phyloP scores from a whole-genome alignment of 2,888 invertebrate genomes.

The Ectemnius cavifrons region DNA sequence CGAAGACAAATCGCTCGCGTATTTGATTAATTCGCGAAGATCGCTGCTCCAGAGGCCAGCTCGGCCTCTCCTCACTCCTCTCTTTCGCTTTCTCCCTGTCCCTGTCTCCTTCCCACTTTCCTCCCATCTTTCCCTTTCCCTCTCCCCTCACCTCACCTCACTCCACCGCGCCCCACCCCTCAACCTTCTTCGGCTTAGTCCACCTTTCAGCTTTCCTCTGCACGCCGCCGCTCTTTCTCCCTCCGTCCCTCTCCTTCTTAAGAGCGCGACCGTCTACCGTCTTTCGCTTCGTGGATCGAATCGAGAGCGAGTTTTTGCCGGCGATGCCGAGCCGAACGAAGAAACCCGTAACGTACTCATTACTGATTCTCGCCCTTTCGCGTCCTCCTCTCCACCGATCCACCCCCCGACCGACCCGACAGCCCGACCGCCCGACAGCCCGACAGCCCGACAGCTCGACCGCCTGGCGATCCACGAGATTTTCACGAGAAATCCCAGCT shows the following conservation, averaged over 20 bases:
- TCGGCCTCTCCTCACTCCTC: constrained; percentile 23
- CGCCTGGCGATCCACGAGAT: constrained; percentile 16
- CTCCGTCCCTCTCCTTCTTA: neutral
- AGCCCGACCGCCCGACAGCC: too few relatives aligned
- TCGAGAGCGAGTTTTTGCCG: constrained; percentile 62
- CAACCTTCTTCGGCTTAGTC: constrained; percentile 3
- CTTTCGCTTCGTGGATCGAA: constrained; percentile 55
- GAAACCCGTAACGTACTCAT: constrained; percentile 58
- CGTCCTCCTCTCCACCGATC: constrained; percentile 29
- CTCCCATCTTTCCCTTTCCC: constrained; percentile 20
- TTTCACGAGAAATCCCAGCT: constrained; percentile 29
- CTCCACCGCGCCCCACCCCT: neutral
- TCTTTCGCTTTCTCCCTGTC: constrained; percentile 13
- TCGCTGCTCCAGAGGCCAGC: constrained; percentile 44
- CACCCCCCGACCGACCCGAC: neutral
- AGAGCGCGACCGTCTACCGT: constrained; percentile 24
- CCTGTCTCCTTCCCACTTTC: neutral
- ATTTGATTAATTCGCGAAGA: constrained; percentile 70
- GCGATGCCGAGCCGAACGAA: constrained; percentile 30
- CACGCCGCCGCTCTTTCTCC: constrained; percentile 16
- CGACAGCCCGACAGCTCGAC: neutral
- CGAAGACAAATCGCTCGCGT: constrained; percentile 75
- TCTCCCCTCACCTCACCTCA: neutral
- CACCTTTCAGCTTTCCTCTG: constrained; percentile 10
- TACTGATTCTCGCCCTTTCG: constrained; percentile 60